A percentile compares a stretch with the other conserved stretches of the same genome.
These are phyloP conservation scores for Ennomos erosarius DNA, from an alignment of 2,888 invertebrate species.

Conservation along the genomic window DNA sequence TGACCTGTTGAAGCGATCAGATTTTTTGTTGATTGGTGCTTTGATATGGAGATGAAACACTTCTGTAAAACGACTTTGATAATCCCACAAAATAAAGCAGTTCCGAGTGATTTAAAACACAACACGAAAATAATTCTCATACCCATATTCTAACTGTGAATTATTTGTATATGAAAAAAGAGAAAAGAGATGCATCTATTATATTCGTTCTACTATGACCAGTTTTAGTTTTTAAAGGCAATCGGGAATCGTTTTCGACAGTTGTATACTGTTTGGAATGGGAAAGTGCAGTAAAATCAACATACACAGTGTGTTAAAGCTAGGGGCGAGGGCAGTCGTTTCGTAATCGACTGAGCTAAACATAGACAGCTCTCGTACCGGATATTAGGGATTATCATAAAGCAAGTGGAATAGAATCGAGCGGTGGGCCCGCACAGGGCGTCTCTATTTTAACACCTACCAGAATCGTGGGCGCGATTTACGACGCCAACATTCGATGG, in stretches of 20 bases:
- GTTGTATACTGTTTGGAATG: background rate
- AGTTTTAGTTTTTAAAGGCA: too few species aligned
- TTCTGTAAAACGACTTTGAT: background rate
- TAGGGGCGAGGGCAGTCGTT: conserved; percentile 51
- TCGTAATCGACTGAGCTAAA: conserved; percentile 65
- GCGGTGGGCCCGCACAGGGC: conserved; percentile 77
- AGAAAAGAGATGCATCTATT: too few species aligned
- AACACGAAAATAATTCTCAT: too few species aligned
- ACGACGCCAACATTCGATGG: conserved; percentile 61
- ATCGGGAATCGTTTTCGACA: too few species aligned
- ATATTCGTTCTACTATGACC: too few species aligned
- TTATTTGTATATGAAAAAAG: too few species aligned
- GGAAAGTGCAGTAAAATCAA: conserved; percentile 7
- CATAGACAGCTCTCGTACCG: conserved; percentile 72
- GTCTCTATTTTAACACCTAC: conserved; percentile 84
- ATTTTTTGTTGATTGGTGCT: conserved; percentile 24
- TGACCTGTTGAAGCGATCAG: conserved; percentile 45
- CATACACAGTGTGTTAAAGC: conserved; percentile 13
- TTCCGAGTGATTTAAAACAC: too few species aligned
- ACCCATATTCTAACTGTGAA: too few species aligned
- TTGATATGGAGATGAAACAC: conserved; percentile 2
- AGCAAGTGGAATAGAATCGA: conserved; percentile 78
- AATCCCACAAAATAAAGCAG: too few species aligned
- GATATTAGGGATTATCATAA: conserved; percentile 85
- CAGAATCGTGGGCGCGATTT: conserved; percentile 78